Evolutionary conservation across 2,113 vertebrate species (phyloP), one percentile per base, ranked within the genome.

Genomic region (Pachyramphus minor): DNA sequence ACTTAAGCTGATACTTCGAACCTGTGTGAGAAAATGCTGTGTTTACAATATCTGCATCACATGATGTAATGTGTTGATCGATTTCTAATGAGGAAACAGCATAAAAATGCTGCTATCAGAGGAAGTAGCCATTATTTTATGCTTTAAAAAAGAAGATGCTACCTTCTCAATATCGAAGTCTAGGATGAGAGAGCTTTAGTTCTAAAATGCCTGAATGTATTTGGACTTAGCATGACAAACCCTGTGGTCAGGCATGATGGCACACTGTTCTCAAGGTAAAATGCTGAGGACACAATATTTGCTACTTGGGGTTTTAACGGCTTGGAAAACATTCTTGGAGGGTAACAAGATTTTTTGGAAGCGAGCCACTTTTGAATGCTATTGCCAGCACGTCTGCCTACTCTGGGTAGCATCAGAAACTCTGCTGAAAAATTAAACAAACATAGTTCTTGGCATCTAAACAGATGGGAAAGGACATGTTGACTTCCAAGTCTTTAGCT

Each of bases 351-450:
- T 89, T 91, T 91, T 85, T 87, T 96, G 95, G 94, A 96, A 93
- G 44, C 30, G 66, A 95, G 94, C 94, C 95, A 92, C 73, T 91
- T 94, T 79, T 6, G 6, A 93, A 83, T 56, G 44, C 84, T 82
- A 79, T 84, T 96, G 96, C 95, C 94, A 95, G 89, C 87, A 91
- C 1, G 80, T 89, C 95, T 96, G 93, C 96, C 94, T 96, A 97
- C 95, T 97, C 96, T 96, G 96, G 93, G 95, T 96, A 97, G 74
- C 94, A 94, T 96, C 94, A 97, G 91, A 93, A 97, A 87, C 84
- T 94, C 83, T 33, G 84, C 73, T 96, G 93, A 96, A 97, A 96
- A 97, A 97, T 96, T 96, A 96, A 97, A 96, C 94, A 96, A 96
- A 97, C 95, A 96, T 79, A 91, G 94, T 94, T 94, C 94, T 92